Percentiles rank a stretch among this genome's conserved stretches.
These are phyloP conservation scores for Ibidorhyncha struthersii DNA, from an alignment of 2,113 vertebrate species.

Conservation along the genomic window DNA sequence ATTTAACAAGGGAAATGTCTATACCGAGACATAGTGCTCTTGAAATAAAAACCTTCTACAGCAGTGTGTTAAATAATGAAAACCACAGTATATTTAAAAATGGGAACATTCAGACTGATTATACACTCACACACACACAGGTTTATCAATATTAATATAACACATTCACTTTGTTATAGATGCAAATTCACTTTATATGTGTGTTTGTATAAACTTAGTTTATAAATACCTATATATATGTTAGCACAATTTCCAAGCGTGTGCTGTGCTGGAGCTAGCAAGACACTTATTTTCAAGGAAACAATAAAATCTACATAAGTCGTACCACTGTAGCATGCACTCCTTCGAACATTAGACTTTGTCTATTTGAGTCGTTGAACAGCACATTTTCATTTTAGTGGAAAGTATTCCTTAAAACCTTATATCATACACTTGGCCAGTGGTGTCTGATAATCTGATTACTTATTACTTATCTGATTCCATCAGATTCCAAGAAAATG, in stretches of 20 bases:
- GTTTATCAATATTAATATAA: neutral
- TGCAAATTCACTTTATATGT: neutral
- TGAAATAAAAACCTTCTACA: neutral
- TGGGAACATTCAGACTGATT: neutral
- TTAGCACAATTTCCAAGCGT: neutral
- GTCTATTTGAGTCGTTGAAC: neutral
- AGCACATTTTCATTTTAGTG: neutral
- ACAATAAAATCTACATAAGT: neutral
- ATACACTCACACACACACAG: neutral
- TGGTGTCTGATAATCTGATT: neutral
- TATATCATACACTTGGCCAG: neutral
- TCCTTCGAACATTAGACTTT: neutral
- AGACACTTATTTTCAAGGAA: neutral
- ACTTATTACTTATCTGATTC: neutral
- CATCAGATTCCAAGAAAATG: neutral
- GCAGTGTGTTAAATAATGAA: neutral
- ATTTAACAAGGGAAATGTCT: neutral
- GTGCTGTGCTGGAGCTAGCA: neutral
- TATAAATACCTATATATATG: neutral
- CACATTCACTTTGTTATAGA: neutral
- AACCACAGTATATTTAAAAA: neutral
- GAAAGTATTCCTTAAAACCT: neutral
- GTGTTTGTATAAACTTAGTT: neutral
- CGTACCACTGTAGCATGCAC: neutral
- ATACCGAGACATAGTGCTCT: neutral